Percentiles rank a stretch among this genome's conserved stretches.
Evolutionary conservation across 2,113 vertebrate species (phyloP).

Genomic region (Vulpes lagopus): DNA sequence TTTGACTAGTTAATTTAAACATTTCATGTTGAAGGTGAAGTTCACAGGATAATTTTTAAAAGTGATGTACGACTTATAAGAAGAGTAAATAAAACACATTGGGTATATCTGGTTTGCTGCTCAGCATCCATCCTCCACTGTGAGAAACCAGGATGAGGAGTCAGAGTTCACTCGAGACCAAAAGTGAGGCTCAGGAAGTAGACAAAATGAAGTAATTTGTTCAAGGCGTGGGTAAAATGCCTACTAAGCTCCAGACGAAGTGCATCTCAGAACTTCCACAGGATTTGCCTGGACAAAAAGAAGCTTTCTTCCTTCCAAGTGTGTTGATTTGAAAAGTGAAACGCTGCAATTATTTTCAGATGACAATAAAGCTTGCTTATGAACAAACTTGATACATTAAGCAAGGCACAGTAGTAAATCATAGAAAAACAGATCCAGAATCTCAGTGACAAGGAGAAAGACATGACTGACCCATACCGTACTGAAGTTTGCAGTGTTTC

Average conservation of each 20-base stretch:
- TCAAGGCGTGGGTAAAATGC: not conserved
- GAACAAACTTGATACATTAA: not conserved
- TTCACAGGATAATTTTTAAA: not conserved
- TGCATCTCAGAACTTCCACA: not conserved
- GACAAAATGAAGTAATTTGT: not conserved
- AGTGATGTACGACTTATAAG: not conserved
- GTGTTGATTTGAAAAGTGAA: conserved; percentile 15
- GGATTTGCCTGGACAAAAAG: not conserved
- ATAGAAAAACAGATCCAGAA: not conserved
- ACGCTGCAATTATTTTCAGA: not conserved
- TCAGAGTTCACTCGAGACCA: not conserved
- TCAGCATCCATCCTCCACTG: not conserved
- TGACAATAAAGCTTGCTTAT: not conserved
- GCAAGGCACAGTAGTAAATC: not conserved
- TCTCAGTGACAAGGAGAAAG: not conserved
- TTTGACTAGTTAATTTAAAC: not conserved
- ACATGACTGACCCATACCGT: not conserved
- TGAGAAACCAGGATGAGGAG: not conserved
- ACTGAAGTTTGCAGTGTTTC: not conserved
- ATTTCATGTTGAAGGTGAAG: not conserved
- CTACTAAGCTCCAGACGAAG: not conserved
- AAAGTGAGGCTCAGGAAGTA: not conserved
- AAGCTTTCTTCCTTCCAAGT: not conserved
- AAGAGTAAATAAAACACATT: not conserved
- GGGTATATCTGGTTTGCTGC: not conserved